phyloP scores from a whole-genome alignment of 2,113 vertebrate genomes.

The Eulacestoma nigropectus region DNA sequence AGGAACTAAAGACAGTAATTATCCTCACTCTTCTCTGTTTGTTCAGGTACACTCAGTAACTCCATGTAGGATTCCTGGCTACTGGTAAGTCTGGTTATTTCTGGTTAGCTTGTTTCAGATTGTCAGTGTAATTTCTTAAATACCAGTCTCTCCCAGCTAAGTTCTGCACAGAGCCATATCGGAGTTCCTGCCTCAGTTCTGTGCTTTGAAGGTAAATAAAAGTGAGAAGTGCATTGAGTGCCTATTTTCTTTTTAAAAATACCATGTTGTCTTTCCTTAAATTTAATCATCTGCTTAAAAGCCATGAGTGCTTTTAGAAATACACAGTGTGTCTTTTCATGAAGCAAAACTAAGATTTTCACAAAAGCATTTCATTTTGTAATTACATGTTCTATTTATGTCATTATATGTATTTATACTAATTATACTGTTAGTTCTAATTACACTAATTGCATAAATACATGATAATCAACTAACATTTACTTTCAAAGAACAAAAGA shows the following conservation, averaged over 20 bases:
- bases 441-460: conserved; percentile 73
- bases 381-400: conserved; percentile 62
- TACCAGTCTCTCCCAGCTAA: not conserved
- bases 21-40: not conserved
- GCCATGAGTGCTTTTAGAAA: not conserved
- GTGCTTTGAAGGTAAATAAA: not conserved
- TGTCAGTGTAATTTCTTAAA: not conserved
- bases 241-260: not conserved
- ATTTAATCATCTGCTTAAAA: not conserved
- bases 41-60: not conserved
- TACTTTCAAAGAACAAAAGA: conserved; percentile 64
- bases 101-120: not conserved
- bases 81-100: not conserved
- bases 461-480: conserved; percentile 54
- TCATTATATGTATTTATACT: conserved; percentile 59
- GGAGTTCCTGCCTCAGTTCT: not conserved
- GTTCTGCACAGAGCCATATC: not conserved
- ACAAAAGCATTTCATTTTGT: conserved; percentile 5
- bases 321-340: not conserved
- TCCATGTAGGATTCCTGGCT: not conserved
- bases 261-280: not conserved
- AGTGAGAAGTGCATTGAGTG: not conserved
- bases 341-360: conserved; percentile 23
- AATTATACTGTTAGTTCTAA: conserved; percentile 67
- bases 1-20: not conserved